phyloP scores from a whole-genome alignment of 92 coral and sea anemone genomes.

The Bergia puertoricense region DNA sequence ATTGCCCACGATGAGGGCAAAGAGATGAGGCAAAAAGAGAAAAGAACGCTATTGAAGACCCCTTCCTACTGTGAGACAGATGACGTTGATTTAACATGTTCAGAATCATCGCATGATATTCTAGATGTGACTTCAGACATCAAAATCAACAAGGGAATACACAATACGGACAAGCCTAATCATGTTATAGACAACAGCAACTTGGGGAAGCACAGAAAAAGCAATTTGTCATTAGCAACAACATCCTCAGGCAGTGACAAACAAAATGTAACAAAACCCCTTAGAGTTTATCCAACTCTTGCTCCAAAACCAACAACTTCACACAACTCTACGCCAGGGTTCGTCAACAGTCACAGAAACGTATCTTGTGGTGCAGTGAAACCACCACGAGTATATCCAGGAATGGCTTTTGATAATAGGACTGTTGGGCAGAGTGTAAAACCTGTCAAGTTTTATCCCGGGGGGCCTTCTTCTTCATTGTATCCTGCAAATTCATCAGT shows the following conservation, averaged over 20 bases:
- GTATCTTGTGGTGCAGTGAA: conserved; percentile 11
- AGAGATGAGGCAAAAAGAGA: conserved; percentile 45
- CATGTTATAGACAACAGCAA: background rate
- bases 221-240: conserved; percentile 20
- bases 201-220: conserved; percentile 8
- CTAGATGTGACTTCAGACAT: conserved; percentile 1
- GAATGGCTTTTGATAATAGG: conserved; percentile 17
- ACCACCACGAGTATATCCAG: conserved; percentile 14
- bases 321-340: background rate
- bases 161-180: background rate
- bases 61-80: conserved; percentile 34
- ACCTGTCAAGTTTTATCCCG: conserved; percentile 8
- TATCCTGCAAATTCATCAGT: background rate
- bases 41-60: conserved; percentile 22
- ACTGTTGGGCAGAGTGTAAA: background rate
- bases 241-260: background rate
- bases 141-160: background rate
- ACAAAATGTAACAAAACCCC: conserved; percentile 4
- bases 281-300: conserved; percentile 19
- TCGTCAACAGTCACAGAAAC: conserved; percentile 13
- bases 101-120: conserved; percentile 27
- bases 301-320: conserved; percentile 14
- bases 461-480: background rate
- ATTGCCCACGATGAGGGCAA: conserved; percentile 62
- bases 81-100: background rate